Percentiles rank a stretch among this genome's conserved stretches.
Evolutionary conservation across 1,140 invertebrate genomes (phyloP).

Genomic region (Halyomorpha halys): DNA sequence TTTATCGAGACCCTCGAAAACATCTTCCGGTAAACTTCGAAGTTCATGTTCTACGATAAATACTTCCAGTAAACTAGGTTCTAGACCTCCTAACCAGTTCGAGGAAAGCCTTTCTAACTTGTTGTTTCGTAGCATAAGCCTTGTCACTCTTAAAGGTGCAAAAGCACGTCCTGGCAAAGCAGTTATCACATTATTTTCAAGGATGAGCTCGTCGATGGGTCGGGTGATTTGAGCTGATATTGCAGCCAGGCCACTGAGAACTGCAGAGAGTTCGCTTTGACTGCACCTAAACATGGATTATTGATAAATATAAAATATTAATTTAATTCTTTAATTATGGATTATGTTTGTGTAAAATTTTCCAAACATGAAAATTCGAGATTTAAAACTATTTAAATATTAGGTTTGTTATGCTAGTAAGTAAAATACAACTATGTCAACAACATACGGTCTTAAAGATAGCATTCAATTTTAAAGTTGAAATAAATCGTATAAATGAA

Average conservation of each 20-base stretch:
- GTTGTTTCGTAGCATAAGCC: conserved; percentile 73
- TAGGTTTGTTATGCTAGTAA: too few species aligned
- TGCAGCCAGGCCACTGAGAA: conserved; percentile 58
- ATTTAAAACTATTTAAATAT: too few species aligned
- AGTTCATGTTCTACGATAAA: conserved; percentile 74
- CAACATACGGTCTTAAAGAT: too few species aligned
- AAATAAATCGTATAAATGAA: too few species aligned
- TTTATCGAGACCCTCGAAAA: conserved; percentile 58
- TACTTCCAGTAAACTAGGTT: conserved; percentile 39
- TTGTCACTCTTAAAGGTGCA: conserved; percentile 56
- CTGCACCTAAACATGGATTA: conserved; percentile 54
- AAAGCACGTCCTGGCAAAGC: conserved; percentile 68
- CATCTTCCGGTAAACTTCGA: conserved; percentile 62
- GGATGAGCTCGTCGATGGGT: conserved; percentile 70
- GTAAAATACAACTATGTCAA: too few species aligned
- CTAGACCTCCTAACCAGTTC: conserved; percentile 52
- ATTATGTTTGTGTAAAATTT: background rate
- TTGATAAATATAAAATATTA: too few species aligned
- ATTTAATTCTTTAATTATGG: background rate
- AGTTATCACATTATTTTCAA: conserved; percentile 75
- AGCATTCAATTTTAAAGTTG: too few species aligned
- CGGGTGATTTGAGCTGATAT: conserved; percentile 54
- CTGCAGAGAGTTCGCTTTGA: conserved; percentile 66
- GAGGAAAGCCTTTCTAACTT: conserved; percentile 66
- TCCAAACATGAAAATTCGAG: too few species aligned